Evolutionary conservation across 2,113 vertebrate genomes (phyloP).

Genomic region (Salvelinus sp.): DNA sequence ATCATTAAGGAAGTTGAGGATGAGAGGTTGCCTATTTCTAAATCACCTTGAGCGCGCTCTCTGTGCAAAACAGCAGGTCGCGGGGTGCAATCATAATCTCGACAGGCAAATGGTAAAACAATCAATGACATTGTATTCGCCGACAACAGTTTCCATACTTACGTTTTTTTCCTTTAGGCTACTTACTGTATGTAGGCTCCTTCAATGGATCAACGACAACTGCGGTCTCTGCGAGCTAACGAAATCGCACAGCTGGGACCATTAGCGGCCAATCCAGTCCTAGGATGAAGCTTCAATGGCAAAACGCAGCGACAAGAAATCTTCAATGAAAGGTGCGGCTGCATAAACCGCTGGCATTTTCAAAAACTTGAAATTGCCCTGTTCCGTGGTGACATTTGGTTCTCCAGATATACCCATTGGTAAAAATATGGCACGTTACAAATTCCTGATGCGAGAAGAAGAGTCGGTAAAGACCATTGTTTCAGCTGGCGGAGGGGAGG

Average conservation of each 20-base stretch:
- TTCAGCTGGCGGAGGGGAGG: conserved; percentile 72
- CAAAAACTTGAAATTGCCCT: conserved; percentile 43
- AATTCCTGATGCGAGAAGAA: conserved; percentile 88
- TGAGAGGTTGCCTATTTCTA: conserved; percentile 23
- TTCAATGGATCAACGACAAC: conserved; percentile 80
- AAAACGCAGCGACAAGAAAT: conserved; percentile 42
- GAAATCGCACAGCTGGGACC: conserved; percentile 74
- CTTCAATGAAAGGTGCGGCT: conserved; percentile 53
- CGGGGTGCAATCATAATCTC: not conserved
- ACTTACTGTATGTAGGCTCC: conserved; percentile 58
- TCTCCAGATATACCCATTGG: conserved; percentile 73
- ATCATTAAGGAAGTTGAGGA: conserved; percentile 45
- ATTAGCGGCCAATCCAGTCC: conserved; percentile 55
- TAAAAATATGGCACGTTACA: conserved; percentile 91
- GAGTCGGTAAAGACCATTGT: conserved; percentile 94
- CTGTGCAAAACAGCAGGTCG: conserved; percentile 21
- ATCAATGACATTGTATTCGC: conserved; percentile 58
- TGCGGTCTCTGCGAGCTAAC: conserved; percentile 76
- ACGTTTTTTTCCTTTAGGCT: conserved; percentile 58
- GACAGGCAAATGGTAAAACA: conserved; percentile 15
- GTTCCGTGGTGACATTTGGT: conserved; percentile 64
- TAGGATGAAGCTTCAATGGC: conserved; percentile 50
- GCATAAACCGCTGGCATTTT: conserved; percentile 59
- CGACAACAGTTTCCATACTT: conserved; percentile 61
- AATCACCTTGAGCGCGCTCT: conserved; percentile 69